phyloP scores from a whole-genome alignment of 2,113 vertebrate species.

The Synodontis membranacea region DNA sequence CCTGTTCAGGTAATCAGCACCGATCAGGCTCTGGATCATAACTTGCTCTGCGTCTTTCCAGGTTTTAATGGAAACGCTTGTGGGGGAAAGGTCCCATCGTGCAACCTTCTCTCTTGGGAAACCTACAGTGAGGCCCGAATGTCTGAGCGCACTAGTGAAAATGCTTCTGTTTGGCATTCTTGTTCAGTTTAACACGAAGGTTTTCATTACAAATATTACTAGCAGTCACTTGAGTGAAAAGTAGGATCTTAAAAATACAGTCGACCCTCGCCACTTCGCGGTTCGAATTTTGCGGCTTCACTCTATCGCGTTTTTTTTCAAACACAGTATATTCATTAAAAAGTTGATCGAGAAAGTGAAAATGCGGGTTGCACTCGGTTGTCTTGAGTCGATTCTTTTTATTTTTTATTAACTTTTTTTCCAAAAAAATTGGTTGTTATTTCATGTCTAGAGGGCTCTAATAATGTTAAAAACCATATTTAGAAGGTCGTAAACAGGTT shows the following conservation, averaged over 20 bases:
- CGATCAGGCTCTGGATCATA: background rate
- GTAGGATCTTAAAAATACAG: background rate
- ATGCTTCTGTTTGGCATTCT: background rate
- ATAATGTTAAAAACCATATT: too few relatives aligned
- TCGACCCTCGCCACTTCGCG: too few relatives aligned
- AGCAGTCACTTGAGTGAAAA: background rate
- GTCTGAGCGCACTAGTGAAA: background rate
- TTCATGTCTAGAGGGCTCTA: too few relatives aligned
- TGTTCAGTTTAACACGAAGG: background rate
- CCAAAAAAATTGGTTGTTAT: too few relatives aligned
- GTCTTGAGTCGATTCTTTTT: too few relatives aligned
- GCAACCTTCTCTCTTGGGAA: background rate
- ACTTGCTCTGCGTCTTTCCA: background rate
- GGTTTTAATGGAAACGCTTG: background rate
- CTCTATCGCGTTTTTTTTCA: too few relatives aligned
- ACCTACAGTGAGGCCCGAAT: background rate
- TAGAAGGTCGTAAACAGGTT: too few relatives aligned
- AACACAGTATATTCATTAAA: too few relatives aligned
- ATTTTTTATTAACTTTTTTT: too few relatives aligned
- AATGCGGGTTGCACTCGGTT: too few relatives aligned
- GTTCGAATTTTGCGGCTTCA: too few relatives aligned
- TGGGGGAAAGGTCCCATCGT: background rate
- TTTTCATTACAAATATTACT: background rate
- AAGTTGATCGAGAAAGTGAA: too few relatives aligned
- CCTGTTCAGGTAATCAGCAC: slow-evolving; percentile 74